Evolutionary conservation across 2,797 vertebrate genomes (phyloP).

Genomic region (Novumbra hubbsi): DNA sequence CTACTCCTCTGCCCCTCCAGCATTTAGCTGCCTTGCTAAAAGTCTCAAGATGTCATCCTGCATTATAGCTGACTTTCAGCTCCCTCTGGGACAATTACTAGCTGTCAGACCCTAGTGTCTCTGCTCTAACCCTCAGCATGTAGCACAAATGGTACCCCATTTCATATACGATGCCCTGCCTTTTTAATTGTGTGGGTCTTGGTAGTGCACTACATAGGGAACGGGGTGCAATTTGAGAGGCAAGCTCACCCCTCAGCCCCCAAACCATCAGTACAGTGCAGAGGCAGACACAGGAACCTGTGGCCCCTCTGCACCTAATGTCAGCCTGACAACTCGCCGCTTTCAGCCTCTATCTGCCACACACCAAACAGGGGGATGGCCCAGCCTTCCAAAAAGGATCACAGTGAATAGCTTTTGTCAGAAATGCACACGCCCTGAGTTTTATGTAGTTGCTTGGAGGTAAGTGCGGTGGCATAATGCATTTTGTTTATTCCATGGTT

Average conservation of each 20-base stretch:
- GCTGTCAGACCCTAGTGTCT: conserved; percentile 7
- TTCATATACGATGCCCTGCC: neutral
- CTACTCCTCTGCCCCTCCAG: conserved; percentile 9
- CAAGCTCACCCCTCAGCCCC: neutral
- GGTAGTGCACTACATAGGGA: conserved; percentile 1
- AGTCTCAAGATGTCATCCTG: conserved; percentile 19
- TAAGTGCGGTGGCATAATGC: neutral
- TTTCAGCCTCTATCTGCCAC: conserved; percentile 4
- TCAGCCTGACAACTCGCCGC: conserved; percentile 15
- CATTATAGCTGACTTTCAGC: conserved; percentile 18
- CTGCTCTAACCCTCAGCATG: neutral
- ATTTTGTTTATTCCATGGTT: neutral
- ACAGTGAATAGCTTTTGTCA: conserved; percentile 1
- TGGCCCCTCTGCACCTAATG: conserved; percentile 5
- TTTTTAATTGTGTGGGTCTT: neutral
- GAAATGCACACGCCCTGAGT: neutral
- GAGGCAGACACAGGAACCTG: conserved; percentile 2
- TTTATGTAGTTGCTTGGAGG: neutral
- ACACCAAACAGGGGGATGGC: neutral
- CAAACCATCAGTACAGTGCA: neutral
- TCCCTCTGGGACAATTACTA: conserved; percentile 16
- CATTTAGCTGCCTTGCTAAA: conserved; percentile 11
- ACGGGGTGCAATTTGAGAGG: neutral
- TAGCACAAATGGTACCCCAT: neutral
- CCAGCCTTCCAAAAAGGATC: neutral